A percentile compares a stretch with the other conserved stretches of the same genome.
phyloP scores from a whole-genome alignment of 2,113 vertebrate genomes.

The Phalacrocorax carbo region DNA sequence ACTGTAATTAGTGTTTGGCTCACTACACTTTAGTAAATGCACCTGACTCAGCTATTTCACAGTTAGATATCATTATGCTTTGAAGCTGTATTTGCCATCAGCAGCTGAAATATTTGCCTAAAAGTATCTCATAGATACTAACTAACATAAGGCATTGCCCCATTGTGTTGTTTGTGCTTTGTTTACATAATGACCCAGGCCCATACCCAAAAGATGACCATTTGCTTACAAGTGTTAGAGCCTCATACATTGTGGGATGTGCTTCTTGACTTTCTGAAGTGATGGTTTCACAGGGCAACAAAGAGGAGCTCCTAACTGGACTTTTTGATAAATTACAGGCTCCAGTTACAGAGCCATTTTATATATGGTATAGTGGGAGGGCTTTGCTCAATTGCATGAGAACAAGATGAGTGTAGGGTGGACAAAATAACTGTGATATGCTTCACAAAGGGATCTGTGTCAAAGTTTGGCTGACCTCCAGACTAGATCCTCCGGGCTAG shows the following conservation, averaged over 20 bases:
- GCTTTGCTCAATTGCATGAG: neutral
- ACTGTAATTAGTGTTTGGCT: conserved; percentile 61
- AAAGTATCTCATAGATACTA: conserved; percentile 13
- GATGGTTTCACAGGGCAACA: neutral
- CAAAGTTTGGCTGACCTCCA: neutral
- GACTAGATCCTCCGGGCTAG: neutral
- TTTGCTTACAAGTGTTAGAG: neutral
- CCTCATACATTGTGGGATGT: neutral
- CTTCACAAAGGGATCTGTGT: neutral
- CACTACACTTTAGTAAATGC: conserved; percentile 11
- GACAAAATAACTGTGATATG: neutral
- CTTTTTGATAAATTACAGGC: neutral
- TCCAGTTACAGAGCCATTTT: neutral
- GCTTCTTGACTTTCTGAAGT: neutral
- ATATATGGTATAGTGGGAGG: neutral
- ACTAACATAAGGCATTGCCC: neutral
- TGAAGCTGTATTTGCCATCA: conserved; percentile 61
- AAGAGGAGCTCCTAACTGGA: neutral
- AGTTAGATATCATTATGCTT: conserved; percentile 58
- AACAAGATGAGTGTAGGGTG: neutral
- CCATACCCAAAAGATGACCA: neutral
- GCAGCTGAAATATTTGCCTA: conserved; percentile 49
- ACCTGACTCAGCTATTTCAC: conserved; percentile 66
- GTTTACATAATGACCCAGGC: neutral
- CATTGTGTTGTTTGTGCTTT: neutral